Evolutionary conservation across 1,140 invertebrate genomes (phyloP), one percentile per base, ranked within the genome.

Genomic region (Chrysomallon squamiferum): DNA sequence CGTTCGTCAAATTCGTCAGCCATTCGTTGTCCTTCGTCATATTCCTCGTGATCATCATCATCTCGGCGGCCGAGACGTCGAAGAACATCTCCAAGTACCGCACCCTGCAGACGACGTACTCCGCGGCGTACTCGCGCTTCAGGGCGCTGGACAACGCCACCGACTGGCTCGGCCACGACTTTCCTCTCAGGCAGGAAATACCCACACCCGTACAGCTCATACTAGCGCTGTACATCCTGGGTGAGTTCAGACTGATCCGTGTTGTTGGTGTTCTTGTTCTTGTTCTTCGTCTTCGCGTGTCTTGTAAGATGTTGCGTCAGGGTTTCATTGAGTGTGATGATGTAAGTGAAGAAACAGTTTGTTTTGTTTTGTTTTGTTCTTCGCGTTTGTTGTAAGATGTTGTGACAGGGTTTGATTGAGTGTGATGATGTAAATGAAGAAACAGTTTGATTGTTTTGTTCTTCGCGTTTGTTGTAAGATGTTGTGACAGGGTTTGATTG

Each of bases 41-140:
- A 15, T 91, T 92, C 75, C 85, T 92, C 0, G 70, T 87, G 0
- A 77, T 91, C 41, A 86, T 91, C 41, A 88, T 91, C 57, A 72
- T 81, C 0, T 77, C 76, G 15, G 78, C 79, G 1, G 63, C 70
- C 0, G 75, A 82, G 49, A 70, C 75, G 13, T 76, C 76, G 3
- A 15, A 65, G n/a, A 68, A 65, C 11, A 64, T 74, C n/a, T 70
- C 73, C 25, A 71, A 68, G 25, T 20, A 63, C 20, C 41, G 62
- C 25, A 73, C 65, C 9, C 45, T 69, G 11, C 27, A 52, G 22
- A 33, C 41, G 29, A 18, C 47, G 15, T 65, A 69, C 22, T 29
- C 38, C 9, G 30, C 43, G 6, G 45, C 43, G 2, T 60, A 56
- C 43, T 3, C 0, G 2, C 18, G 35, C 22, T 79, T 74, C 65